phyloP scores from a whole-genome alignment of 2,888 invertebrate species.

The Germaria angustata region DNA sequence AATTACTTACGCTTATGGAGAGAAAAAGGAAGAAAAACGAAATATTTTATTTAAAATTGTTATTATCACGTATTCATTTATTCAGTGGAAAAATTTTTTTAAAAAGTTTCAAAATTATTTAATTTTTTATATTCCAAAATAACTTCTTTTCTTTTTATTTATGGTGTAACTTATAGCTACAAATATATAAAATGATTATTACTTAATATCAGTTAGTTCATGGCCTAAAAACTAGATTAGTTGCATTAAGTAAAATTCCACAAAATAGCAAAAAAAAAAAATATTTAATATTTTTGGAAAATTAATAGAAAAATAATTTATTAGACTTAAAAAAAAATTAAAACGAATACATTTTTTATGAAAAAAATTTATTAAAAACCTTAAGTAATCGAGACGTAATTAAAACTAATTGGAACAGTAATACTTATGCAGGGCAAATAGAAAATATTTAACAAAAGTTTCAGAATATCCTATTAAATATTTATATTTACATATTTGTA shows the following conservation, averaged over 20 bases:
- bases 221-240: constrained; percentile 48
- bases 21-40: neutral
- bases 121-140: constrained; percentile 24
- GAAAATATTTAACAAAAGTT: neutral
- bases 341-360: neutral
- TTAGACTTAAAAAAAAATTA: neutral
- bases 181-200: constrained; percentile 9
- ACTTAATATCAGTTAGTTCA: constrained; percentile 5
- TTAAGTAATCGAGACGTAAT: neutral
- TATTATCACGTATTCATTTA: constrained; percentile 50
- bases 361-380: neutral
- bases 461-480: neutral
- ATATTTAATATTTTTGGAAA: neutral
- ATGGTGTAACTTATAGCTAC: constrained; percentile 21
- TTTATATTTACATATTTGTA: neutral
- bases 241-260: constrained; percentile 30
- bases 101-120: neutral
- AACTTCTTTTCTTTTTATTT: neutral
- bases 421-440: constrained; percentile 21
- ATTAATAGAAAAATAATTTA: neutral
- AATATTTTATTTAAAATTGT: constrained; percentile 20
- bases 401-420: neutral
- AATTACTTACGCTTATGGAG: too few relatives aligned
- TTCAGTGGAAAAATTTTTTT: constrained; percentile 41
- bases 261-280: constrained; percentile 12